Conservation (phyloP, 2,888 invertebrate species). For the Drosophila testacea region DNA sequence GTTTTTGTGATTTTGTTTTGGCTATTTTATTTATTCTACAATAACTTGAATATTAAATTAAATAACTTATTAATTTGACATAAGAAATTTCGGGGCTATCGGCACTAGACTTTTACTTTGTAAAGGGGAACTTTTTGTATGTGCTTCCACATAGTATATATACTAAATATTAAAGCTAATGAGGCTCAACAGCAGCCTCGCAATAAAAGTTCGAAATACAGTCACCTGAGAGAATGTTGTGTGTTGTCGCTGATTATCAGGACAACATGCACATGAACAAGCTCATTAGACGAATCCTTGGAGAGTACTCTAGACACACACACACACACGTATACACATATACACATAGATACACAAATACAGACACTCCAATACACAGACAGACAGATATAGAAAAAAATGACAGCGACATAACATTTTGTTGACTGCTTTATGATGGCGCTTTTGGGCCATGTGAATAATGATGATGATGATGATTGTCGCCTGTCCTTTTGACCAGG, state of each 20-base stretch:
- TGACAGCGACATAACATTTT: conserved; percentile 21
- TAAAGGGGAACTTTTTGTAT: too few species aligned
- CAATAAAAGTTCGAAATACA: conserved; percentile 5
- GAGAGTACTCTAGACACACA: conserved; percentile 52
- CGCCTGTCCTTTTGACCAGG: conserved; percentile 43
- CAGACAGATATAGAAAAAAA: not conserved
- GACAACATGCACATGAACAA: conserved; percentile 68
- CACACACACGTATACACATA: conserved; percentile 7
- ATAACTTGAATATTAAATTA: too few species aligned
- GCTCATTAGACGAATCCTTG: conserved; percentile 77
- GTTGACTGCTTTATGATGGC: conserved; percentile 42
- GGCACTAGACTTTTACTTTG: too few species aligned
- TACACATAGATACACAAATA: not conserved
- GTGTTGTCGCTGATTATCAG: conserved; percentile 44
- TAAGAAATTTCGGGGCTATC: too few species aligned
- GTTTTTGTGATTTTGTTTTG: too few species aligned
- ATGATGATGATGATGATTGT: conserved; percentile 52
- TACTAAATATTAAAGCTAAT: conserved; percentile 19
- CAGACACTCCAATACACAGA: not conserved
- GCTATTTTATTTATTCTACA: too few species aligned
- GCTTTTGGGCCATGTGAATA: conserved; percentile 59
- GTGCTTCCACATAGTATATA: not conserved
- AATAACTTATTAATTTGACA: too few species aligned
- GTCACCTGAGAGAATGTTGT: conserved; percentile 25
- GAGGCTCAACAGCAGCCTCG: conserved; percentile 42